Percentiles rank a stretch among this genome's conserved stretches.
phyloP scores from a whole-genome alignment of 2,888 invertebrate genomes.

The Belgica antarctica region DNA sequence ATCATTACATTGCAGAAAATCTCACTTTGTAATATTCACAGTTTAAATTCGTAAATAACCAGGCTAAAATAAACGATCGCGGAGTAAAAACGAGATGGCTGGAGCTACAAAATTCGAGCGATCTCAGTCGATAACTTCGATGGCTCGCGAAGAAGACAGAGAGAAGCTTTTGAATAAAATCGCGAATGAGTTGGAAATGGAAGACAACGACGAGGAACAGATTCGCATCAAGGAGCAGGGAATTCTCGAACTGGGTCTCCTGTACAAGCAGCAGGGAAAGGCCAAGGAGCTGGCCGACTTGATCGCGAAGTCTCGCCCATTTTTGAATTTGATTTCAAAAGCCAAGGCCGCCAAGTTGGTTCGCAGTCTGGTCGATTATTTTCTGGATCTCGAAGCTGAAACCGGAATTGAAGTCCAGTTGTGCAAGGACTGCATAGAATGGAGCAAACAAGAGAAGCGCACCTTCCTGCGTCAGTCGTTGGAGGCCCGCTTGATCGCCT shows the following conservation, averaged over 20 bases:
- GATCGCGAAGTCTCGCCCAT: conserved; percentile 93
- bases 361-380: conserved; percentile 93
- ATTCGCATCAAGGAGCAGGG: conserved; percentile 91
- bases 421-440: conserved; percentile 97
- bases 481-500: conserved; percentile 89
- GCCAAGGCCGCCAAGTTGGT: conserved; percentile 99
- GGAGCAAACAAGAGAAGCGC: conserved; percentile 97
- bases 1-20: too few relatives aligned
- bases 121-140: conserved; percentile 72
- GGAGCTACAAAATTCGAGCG: conserved; percentile 88
- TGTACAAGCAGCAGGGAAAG: conserved; percentile 89
- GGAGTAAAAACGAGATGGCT: conserved; percentile 77
- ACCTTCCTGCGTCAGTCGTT: conserved; percentile 95
- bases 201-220: conserved; percentile 83
- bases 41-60: too few relatives aligned
- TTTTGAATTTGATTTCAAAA: conserved; percentile 92
- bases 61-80: too few relatives aligned
- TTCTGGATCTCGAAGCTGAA: conserved; percentile 93
- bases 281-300: conserved; percentile 88
- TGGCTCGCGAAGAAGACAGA: conserved; percentile 73
- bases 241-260: conserved; percentile 87
- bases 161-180: conserved; percentile 69
- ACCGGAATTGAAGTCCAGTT: conserved; percentile 92
- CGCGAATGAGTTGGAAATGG: conserved; percentile 71
- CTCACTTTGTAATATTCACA: too few relatives aligned